These are phyloP conservation scores for Nomada fucata DNA, from an alignment of 2,888 invertebrate genomes.

Conservation along the genomic window DNA sequence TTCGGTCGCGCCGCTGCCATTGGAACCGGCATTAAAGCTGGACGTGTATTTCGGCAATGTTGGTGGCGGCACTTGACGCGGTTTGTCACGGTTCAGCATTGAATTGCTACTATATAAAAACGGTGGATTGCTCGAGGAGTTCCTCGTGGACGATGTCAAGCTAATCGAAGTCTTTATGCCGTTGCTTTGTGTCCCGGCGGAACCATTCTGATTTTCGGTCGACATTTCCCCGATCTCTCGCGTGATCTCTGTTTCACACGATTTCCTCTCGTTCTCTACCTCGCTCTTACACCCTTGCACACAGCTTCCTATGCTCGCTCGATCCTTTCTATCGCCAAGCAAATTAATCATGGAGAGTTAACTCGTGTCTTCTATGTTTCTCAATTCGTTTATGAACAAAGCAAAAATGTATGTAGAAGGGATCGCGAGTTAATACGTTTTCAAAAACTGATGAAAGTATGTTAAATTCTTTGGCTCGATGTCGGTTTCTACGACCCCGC, in stretches of 20 bases:
- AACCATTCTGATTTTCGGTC: constrained; percentile 66
- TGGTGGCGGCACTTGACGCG: constrained; percentile 90
- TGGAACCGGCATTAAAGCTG: constrained; percentile 90
- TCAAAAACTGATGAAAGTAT: no score
- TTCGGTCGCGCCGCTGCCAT: constrained; percentile 87
- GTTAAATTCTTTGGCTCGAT: constrained; percentile 16
- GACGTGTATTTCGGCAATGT: constrained; percentile 92
- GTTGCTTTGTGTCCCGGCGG: constrained; percentile 76
- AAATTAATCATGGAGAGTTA: constrained; percentile 28
- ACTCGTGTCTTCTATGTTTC: not conserved
- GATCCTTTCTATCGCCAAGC: constrained; percentile 20
- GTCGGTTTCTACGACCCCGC: constrained; percentile 33
- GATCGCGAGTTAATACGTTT: not conserved
- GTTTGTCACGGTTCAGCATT: constrained; percentile 78
- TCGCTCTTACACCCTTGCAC: not conserved
- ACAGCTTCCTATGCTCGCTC: constrained; percentile 5
- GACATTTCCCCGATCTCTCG: constrained; percentile 47
- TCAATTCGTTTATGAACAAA: not conserved
- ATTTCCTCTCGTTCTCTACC: constrained; percentile 6
- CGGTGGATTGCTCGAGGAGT: constrained; percentile 79
- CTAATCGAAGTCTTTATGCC: constrained; percentile 77
- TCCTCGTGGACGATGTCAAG: constrained; percentile 68
- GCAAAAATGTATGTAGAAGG: not conserved
- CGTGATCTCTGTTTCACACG: constrained; percentile 31
- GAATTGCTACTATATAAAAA: constrained; percentile 82